These are phyloP conservation scores for Drosophila obscura DNA, from an alignment of 1,140 invertebrate genomes.

Conservation along the genomic window DNA sequence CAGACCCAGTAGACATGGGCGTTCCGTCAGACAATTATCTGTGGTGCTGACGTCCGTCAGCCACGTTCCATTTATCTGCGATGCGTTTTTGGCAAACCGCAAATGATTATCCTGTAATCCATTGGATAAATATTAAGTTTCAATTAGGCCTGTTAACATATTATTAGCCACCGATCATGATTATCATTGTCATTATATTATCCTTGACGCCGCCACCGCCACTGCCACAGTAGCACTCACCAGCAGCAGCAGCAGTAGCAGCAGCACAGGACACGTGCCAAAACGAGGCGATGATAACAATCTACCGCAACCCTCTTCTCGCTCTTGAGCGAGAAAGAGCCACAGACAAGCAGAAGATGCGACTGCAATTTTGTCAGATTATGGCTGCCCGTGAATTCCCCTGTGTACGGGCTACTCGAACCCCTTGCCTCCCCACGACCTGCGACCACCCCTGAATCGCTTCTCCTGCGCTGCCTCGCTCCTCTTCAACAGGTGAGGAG, in stretches of 20 bases:
- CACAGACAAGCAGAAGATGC: constrained; percentile 52
- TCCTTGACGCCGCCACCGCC: constrained; percentile 25
- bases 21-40: constrained; percentile 50
- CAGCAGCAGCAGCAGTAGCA: not conserved
- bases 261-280: constrained; percentile 67
- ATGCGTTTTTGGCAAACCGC: constrained; percentile 60
- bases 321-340: constrained; percentile 21
- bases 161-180: constrained; percentile 64
- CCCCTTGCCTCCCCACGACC: not conserved
- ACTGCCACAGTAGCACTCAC: not conserved
- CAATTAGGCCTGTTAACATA: constrained; percentile 81
- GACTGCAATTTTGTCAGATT: constrained; percentile 77
- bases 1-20: not conserved
- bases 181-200: constrained; percentile 33
- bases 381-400: constrained; percentile 42
- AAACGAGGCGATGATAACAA: constrained; percentile 62
- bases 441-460: not conserved
- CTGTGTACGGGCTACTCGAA: constrained; percentile 10
- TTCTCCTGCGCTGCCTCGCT: not conserved
- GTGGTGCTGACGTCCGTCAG: constrained; percentile 22
- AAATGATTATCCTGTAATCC: constrained; percentile 81
- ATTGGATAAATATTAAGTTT: constrained; percentile 83
- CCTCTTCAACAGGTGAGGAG: constrained; percentile 66
- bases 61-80: constrained; percentile 57
- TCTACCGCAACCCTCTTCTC: constrained; percentile 60